Base-by-base conservation (phyloP, 2,888 invertebrate genomes). In the Eulithis prunata region DNA sequence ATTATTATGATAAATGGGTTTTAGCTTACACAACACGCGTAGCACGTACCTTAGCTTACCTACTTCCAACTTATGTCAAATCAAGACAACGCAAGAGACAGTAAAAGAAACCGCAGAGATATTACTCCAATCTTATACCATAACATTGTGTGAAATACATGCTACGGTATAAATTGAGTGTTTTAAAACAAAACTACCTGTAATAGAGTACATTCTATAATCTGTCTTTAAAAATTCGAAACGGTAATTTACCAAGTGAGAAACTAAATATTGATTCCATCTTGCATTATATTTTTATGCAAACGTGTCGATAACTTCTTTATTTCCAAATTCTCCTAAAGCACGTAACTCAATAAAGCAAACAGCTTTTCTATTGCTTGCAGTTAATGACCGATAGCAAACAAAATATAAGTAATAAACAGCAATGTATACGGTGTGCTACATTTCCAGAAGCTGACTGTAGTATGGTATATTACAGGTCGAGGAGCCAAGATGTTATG, bases 401-500 rank as follows among this genome's bases (percentile, higher is more conserved):
- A 66, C 71, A 74, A 71, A 75, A 72, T 74, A 75, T 71, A 69
- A 67, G 66, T 70, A 69, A 69, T 71, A 77, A 77, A 75, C 69
- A 77, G 8, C 76, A 75, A 75, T 77, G 76, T 75, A 63, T 71
- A 78, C 79, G 78, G 75, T 56, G 83, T 83, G 82, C 84, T 77
- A 85, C 80, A 85, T 85, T 14, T 73, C 76, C 73, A 78, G 77
- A 85, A 84, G 85, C 84, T 86, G 84, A 87, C 88, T 87, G 86
- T 84, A 79, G 82, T 84, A 86, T 90, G 88, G 88, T 87, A 89
- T 88, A 90, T 21, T 88, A 86, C 58, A 21, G 21, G 21, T 21
- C 21, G 53, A 21, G 28, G 36, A 59, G 36, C 66, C 57, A 8
- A 63, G 58, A 58, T 61, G 69, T 68, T 79, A 69, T 89, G 89